phyloP scores from a whole-genome alignment of 2,888 invertebrate genomes.

The Polyploca ridens region DNA sequence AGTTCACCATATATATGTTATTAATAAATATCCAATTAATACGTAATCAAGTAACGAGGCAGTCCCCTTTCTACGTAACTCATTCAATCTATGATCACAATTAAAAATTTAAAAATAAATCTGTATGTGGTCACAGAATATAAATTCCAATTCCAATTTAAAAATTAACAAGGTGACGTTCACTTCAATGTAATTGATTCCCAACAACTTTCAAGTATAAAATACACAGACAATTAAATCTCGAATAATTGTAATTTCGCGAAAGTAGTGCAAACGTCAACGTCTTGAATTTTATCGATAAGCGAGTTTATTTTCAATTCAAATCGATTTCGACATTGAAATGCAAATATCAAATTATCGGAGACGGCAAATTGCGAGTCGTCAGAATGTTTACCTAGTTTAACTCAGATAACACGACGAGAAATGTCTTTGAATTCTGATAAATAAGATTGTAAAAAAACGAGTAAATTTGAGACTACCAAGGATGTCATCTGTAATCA shows the following conservation, averaged over 20 bases:
- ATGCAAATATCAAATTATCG: conserved; percentile 43
- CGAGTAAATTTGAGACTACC: too few species aligned
- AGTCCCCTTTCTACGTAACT: too few species aligned
- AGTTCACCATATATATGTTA: too few species aligned
- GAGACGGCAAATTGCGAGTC: conserved; percentile 29
- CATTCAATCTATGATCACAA: background rate
- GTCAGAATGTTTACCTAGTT: conserved; percentile 37
- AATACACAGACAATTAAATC: conserved; percentile 4
- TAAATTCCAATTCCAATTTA: background rate
- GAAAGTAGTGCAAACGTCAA: conserved; percentile 31
- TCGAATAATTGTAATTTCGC: conserved; percentile 28
- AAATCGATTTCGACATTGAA: conserved; percentile 43
- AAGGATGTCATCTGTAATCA: too few species aligned
- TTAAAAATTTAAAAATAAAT: background rate
- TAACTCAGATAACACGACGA: conserved; percentile 25
- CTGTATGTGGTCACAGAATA: background rate
- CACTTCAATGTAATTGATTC: background rate
- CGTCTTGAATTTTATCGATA: conserved; percentile 34
- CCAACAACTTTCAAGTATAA: conserved; percentile 1
- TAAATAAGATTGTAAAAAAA: background rate
- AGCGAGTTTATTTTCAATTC: conserved; percentile 40
- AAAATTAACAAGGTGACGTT: background rate
- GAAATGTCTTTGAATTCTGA: background rate
- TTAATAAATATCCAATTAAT: too few species aligned
- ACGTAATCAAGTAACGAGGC: too few species aligned